Percentiles rank a stretch among this genome's conserved stretches.
phyloP scores from a whole-genome alignment of 2,797 vertebrate genomes.

The Urophycis tenuis region DNA sequence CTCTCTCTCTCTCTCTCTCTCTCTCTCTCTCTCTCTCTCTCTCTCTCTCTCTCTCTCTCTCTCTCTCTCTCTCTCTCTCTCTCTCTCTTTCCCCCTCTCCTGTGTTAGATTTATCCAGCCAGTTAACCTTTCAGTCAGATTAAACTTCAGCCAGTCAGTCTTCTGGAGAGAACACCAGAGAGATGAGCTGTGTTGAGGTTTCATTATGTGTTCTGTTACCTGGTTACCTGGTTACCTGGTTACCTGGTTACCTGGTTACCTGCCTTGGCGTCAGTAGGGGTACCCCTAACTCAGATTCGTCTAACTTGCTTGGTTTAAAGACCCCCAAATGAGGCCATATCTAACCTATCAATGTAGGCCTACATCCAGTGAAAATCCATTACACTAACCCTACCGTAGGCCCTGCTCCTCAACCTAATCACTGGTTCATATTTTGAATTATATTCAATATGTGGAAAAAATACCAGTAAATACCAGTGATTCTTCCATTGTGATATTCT shows the following conservation, averaged over 20 bases:
- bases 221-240: constrained; percentile 43
- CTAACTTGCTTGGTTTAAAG: constrained; percentile 28
- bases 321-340: background rate
- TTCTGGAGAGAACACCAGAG: constrained; percentile 30
- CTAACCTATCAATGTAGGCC: background rate
- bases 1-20: background rate
- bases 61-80: no score
- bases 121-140: background rate
- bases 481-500: no score
- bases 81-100: background rate
- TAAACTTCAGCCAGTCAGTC: background rate
- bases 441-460: background rate
- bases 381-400: no score
- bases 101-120: background rate
- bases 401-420: no score
- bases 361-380: background rate
- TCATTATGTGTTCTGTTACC: background rate
- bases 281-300: constrained; percentile 34
- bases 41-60: no score
- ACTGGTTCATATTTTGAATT: background rate
- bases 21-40: background rate
- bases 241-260: constrained; percentile 59
- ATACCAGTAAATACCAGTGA: no score
- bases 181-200: background rate
- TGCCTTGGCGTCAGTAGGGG: constrained; percentile 42